Conservation (phyloP, 53 echinoderm and acorn worm species). For the Hippasteria phrygiana region DNA sequence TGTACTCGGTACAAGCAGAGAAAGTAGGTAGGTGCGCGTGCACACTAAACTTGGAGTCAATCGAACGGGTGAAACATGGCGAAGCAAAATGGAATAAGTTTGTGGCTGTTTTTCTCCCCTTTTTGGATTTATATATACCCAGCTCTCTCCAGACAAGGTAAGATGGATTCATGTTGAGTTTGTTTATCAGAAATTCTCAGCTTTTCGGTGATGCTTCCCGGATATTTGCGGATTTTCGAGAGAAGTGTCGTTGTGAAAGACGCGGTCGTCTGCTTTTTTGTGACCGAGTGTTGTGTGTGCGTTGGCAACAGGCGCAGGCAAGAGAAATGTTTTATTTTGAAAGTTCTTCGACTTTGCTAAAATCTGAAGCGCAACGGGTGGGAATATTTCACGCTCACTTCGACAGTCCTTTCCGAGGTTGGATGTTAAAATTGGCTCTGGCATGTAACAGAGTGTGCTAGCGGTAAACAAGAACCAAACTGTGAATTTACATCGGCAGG, state of each 20-base stretch:
- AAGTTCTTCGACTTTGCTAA: slow-evolving; percentile 46
- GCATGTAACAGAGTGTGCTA: slow-evolving; percentile 14
- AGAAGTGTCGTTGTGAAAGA: background rate
- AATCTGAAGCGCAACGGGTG: slow-evolving; percentile 31
- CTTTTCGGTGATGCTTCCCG: background rate
- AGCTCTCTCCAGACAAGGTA: slow-evolving; percentile 47
- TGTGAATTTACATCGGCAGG: slow-evolving; percentile 15
- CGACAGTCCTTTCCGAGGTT: background rate
- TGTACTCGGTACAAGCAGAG: background rate
- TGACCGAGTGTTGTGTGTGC: background rate
- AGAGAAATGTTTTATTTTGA: background rate
- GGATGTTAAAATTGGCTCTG: slow-evolving; percentile 17
- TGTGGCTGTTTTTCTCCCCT: slow-evolving; percentile 43
- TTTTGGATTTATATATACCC: slow-evolving; percentile 60
- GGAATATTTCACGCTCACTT: slow-evolving; percentile 48
- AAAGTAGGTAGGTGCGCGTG: slow-evolving; percentile 20
- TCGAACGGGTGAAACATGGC: slow-evolving; percentile 54
- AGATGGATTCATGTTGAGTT: slow-evolving; percentile 36
- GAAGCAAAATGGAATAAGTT: slow-evolving; percentile 50
- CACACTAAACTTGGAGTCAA: slow-evolving; percentile 49
- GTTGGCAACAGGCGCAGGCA: slow-evolving; percentile 45
- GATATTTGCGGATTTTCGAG: background rate
- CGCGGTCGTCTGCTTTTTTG: slow-evolving; percentile 21
- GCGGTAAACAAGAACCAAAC: slow-evolving; percentile 16
- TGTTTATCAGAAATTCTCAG: slow-evolving; percentile 30